Percentiles rank a stretch among this genome's conserved stretches.
Evolutionary conservation across 2,113 vertebrate genomes (phyloP).

Genomic region (Epinephelus fuscoguttatus): DNA sequence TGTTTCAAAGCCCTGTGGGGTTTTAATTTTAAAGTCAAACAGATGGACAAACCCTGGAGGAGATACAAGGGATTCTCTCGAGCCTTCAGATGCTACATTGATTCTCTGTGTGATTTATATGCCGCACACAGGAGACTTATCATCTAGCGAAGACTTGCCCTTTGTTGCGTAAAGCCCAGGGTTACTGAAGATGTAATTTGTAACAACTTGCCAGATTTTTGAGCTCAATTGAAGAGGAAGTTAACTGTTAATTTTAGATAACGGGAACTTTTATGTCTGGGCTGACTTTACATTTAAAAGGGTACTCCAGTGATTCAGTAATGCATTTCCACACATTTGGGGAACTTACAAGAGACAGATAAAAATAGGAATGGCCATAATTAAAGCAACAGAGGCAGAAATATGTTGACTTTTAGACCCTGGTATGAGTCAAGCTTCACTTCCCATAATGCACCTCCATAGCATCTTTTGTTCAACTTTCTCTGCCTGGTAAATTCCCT

Average conservation of each 20-base stretch:
- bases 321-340: background rate
- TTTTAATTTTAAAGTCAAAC: constrained; percentile 59
- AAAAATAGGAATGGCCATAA: background rate
- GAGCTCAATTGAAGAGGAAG: constrained; percentile 16
- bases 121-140: constrained; percentile 32
- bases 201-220: background rate
- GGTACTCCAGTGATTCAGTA: background rate
- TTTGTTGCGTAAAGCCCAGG: constrained; percentile 11
- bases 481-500: background rate
- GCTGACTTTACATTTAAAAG: constrained; percentile 7
- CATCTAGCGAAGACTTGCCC: constrained; percentile 1
- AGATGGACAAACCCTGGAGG: constrained; percentile 66
- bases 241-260: background rate
- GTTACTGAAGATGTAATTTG: constrained; percentile 3
- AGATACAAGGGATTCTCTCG: constrained; percentile 43
- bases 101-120: constrained; percentile 45
- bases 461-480: background rate
- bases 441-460: background rate
- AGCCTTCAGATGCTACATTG: constrained; percentile 40
- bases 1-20: constrained; percentile 63
- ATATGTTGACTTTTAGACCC: background rate
- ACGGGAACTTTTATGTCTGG: background rate
- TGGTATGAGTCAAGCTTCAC: background rate
- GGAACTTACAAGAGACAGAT: background rate
- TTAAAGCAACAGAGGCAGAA: background rate